phyloP scores from a whole-genome alignment of 2,888 invertebrate species.

The Drosophila mayaguana region DNA sequence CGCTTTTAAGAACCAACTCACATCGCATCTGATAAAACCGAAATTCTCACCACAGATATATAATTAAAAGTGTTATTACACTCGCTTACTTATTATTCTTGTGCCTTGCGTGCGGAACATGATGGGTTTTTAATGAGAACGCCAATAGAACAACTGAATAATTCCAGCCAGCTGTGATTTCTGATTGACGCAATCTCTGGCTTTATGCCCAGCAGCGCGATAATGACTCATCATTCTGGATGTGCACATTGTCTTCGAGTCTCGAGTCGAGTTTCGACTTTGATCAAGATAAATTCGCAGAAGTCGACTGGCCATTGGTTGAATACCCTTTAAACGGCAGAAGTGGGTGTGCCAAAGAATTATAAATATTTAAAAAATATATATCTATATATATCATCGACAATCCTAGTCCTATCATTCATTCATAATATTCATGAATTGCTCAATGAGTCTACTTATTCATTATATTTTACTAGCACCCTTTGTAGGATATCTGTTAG shows the following conservation, averaged over 20 bases:
- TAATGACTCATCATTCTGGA: constrained; percentile 42
- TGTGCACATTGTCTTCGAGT: constrained; percentile 25
- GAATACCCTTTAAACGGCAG: background rate
- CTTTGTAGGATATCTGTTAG: constrained; percentile 12
- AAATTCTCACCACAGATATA: constrained; percentile 50
- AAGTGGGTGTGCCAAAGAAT: too few relatives aligned
- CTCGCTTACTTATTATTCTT: constrained; percentile 45
- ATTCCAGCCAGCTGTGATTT: constrained; percentile 53
- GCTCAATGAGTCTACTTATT: background rate
- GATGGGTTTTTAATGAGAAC: constrained; percentile 64
- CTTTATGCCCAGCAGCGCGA: constrained; percentile 1
- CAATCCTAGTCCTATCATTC: background rate
- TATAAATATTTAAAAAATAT: too few relatives aligned
- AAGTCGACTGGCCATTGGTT: constrained; percentile 4
- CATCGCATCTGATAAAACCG: constrained; percentile 49
- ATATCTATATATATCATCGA: background rate
- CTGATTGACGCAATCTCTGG: constrained; percentile 50
- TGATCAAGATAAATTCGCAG: constrained; percentile 48
- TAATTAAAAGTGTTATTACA: constrained; percentile 58
- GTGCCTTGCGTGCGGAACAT: constrained; percentile 47
- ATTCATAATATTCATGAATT: too few relatives aligned
- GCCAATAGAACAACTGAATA: constrained; percentile 34
- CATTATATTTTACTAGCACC: background rate
- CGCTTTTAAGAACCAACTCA: constrained; percentile 43
- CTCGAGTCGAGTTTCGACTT: constrained; percentile 19